A percentile compares a stretch with the other conserved stretches of the same genome.
Conservation (phyloP, 2,888 invertebrate genomes). For the Salticus scenicus region DNA sequence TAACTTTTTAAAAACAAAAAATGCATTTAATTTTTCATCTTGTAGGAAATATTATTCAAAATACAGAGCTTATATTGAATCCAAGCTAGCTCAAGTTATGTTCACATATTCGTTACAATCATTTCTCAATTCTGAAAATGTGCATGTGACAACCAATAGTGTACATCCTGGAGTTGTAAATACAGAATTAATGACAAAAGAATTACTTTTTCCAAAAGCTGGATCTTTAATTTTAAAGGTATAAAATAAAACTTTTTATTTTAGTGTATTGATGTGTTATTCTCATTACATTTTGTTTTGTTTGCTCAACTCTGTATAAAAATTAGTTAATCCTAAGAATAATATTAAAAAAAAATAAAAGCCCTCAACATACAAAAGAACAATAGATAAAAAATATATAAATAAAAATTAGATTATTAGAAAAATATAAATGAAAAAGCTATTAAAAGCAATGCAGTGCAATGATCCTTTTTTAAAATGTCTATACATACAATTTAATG, state of each 20-base stretch:
- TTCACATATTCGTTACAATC: conserved; percentile 77
- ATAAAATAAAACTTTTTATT: background rate
- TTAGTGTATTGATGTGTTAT: background rate
- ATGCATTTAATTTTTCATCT: background rate
- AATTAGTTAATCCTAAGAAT: too few relatives aligned
- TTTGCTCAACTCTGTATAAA: too few relatives aligned
- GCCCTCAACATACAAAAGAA: too few relatives aligned
- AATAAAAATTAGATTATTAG: too few relatives aligned
- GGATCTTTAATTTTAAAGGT: conserved; percentile 51
- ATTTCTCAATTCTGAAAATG: conserved; percentile 77
- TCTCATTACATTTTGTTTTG: background rate
- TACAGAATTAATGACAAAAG: conserved; percentile 86
- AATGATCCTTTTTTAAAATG: too few relatives aligned
- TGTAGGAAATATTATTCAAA: conserved; percentile 72
- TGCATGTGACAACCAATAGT: conserved; percentile 82
- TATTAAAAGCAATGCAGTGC: too few relatives aligned
- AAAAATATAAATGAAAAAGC: too few relatives aligned
- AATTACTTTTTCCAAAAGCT: conserved; percentile 78
- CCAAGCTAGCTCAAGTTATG: conserved; percentile 87
- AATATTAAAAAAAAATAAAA: too few relatives aligned
- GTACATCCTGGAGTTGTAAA: conserved; percentile 93
- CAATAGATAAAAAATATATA: too few relatives aligned
- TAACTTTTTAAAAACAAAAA: too few relatives aligned
- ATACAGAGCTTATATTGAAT: conserved; percentile 84
- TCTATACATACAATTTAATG: too few relatives aligned